A percentile compares a stretch with the other conserved stretches of the same genome.
These are phyloP conservation scores for Stomatorhinus walkeri DNA, from an alignment of 2,797 vertebrate species.

Conservation along the genomic window DNA sequence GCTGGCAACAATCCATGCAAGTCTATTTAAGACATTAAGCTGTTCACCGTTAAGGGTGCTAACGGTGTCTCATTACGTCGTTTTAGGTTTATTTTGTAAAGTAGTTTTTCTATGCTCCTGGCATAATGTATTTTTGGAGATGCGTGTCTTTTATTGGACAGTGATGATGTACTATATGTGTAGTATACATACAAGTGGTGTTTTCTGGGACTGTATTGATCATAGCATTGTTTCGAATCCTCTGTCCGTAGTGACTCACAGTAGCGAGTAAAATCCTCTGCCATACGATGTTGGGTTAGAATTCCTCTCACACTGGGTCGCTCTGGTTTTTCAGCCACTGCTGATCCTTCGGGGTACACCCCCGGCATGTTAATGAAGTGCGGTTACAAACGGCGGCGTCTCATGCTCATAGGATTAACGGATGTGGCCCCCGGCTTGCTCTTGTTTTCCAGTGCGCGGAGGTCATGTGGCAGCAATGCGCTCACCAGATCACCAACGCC, in stretches of 20 bases:
- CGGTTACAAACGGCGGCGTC: not conserved
- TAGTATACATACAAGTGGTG: not conserved
- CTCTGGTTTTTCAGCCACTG: not conserved
- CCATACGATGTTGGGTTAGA: not conserved
- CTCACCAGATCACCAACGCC: conserved; percentile 79
- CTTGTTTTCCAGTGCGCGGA: conserved; percentile 67
- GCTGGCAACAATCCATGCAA: not conserved
- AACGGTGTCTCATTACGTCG: not conserved
- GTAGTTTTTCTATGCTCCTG: not conserved
- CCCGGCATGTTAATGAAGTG: not conserved
- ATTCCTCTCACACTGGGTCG: not conserved
- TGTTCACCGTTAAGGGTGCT: not conserved
- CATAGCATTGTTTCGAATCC: not conserved
- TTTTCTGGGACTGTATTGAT: not conserved
- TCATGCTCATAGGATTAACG: not conserved
- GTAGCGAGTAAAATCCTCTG: not conserved
- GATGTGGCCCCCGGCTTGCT: not conserved
- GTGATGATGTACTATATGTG: not conserved
- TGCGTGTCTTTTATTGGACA: not conserved
- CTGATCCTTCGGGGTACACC: not conserved
- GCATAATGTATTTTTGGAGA: not conserved
- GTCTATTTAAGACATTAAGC: not conserved
- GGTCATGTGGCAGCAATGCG: conserved; percentile 82
- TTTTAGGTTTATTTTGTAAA: not conserved
- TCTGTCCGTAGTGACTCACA: not conserved